Evolutionary conservation across 1,140 invertebrate genomes (phyloP), one percentile per base, ranked within the genome.

Genomic region (Tetramorium parvispinum): DNA sequence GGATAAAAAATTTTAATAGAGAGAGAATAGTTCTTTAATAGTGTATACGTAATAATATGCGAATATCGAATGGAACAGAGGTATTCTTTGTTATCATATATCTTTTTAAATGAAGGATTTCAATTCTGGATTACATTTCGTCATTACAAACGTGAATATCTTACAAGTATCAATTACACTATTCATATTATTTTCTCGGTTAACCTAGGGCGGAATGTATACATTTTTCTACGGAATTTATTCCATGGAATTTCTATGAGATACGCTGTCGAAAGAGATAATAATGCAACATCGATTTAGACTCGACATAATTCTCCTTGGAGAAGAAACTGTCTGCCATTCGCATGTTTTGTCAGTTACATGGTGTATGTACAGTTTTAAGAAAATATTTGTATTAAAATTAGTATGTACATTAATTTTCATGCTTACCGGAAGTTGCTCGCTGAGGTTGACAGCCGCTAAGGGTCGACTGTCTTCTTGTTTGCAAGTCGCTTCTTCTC

Each of bases 381-480:
- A 21, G 4, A 5, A 61, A 43, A 61, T 43, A 27, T 77, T 61
- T 6, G 2, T 24, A 3, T 61, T 2, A 0, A 76, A 77, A 18
- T 53, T 53, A 53, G 18, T 37, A 46, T 1, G 18, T 37, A 46
- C 2, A 63, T 53, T 66, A 1, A 37, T 51, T 53, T 59, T 46
- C 13, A 51, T 0, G 70, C 71, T 90, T 66, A 94, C 94, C 92
- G 55, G 94, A 93, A 13, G 90, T 88, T 73, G 94, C 91, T 75
- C 92, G 88, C n/a, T 93, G 93, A 10, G 93, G 86, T 6, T 94
- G 94, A 71, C 90, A 94, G 24, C 93, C 94, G 61, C 94, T 96
- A 40, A 95, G 93, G 55, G 95, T 94, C 3, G 95, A 96, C 51
- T 95, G 95, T 32, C 95, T 94, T 75, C 95, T 95, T 0, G 93